These are phyloP conservation scores for Thumatha senex DNA, from an alignment of 2,888 invertebrate genomes.

Conservation along the genomic window DNA sequence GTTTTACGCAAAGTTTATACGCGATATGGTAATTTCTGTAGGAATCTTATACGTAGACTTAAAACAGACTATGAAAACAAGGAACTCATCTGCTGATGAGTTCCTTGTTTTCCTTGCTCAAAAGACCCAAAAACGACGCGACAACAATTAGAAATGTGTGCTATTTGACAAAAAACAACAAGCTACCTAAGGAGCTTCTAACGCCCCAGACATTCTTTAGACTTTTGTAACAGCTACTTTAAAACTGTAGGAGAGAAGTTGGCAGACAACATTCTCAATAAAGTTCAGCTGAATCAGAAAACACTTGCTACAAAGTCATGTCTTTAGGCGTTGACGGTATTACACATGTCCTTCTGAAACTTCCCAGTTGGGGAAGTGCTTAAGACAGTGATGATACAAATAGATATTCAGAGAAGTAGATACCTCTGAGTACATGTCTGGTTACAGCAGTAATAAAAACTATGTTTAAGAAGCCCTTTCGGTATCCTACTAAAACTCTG, in stretches of 20 bases:
- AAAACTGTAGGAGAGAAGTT: background rate
- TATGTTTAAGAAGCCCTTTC: background rate
- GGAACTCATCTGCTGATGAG: background rate
- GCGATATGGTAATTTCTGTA: background rate
- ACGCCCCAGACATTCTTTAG: background rate
- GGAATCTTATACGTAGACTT: background rate
- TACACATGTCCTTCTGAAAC: too few relatives aligned
- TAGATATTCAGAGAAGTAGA: conserved; percentile 1
- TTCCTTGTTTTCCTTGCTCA: too few relatives aligned
- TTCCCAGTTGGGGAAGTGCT: background rate
- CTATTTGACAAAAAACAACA: background rate
- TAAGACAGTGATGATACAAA: background rate
- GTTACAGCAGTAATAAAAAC: background rate
- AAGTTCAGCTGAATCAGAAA: background rate
- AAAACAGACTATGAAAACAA: background rate
- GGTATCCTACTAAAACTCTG: background rate
- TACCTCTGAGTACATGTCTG: too few relatives aligned
- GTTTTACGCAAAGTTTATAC: background rate
- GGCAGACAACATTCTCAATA: background rate
- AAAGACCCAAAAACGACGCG: background rate
- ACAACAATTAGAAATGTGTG: background rate
- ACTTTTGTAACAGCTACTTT: background rate
- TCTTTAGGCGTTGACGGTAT: too few relatives aligned
- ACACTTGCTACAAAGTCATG: background rate
- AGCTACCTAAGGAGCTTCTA: background rate